Evolutionary conservation across 1,140 invertebrate species (phyloP), one percentile per base, ranked within the genome.

Genomic region (Pogonus chalceus): DNA sequence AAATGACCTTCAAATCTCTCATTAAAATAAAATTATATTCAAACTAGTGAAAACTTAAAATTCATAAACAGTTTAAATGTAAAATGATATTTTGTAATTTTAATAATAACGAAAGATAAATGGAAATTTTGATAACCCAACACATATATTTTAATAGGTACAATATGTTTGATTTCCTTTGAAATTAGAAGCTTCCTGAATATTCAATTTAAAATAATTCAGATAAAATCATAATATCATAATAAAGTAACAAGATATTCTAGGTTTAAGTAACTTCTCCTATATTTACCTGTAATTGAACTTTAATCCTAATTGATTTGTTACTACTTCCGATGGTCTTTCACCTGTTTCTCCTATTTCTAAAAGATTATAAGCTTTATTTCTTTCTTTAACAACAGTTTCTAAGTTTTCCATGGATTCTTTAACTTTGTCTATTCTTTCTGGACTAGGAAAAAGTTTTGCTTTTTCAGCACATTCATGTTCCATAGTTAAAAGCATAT

Each of bases 401-500:
- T 98, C 90, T 46, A 99, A 71, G 72, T 98, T 96, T 58, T 85
- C 77, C 96, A 99, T 99, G 24, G 93, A 96, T 58, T 92, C 87
- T 71, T 93, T 80, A 1, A 96, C 90, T 79, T 96, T 97, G 67
- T 97, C 92, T 47, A 97, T 77, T 65, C 96, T 79, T 74, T 99
- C 96, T 22, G 93, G 92, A 77, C 84, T 96, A 10, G 95, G 91
- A 71, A 98, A 92, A n/a, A 87, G 57, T 69, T 80, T 72, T 31
- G 69, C 70, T 63, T 84, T 73, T 55, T 79, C 66, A 49, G 85
- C 84, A 64, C 80, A 87, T 65, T 85, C 85, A 55, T 90, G 78
- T 74, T 97, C 87, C 95, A 98, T 96, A 16, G 96, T 98, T 47
- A 95, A 69, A 3, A 99, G 73, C 93, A 98, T 96, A 69, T 99